Conservation (phyloP, 2,797 vertebrate genomes). For the Brachyrhaphis roseni region DNA sequence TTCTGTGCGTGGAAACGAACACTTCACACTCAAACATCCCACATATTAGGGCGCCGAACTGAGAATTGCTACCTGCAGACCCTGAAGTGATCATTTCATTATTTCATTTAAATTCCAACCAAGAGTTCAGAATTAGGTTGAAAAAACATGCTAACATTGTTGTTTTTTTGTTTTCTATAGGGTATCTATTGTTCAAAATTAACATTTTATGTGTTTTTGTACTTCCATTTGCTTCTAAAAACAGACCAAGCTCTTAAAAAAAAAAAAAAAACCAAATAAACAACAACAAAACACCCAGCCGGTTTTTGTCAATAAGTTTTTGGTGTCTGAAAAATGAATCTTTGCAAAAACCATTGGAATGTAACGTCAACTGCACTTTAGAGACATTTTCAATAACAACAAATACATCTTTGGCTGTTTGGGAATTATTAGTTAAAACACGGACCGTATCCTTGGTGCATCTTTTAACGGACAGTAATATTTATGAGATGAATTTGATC, state of each 20-base stretch:
- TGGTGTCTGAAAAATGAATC: no score
- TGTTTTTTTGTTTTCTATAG: neutral
- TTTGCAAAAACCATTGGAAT: no score
- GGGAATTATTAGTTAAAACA: neutral
- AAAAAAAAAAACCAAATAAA: no score
- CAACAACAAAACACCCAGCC: no score
- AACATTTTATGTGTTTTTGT: no score
- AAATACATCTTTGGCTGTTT: neutral
- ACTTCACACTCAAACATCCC: constrained; percentile 5
- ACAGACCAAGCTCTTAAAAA: no score
- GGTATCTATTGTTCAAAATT: no score
- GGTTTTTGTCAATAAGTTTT: no score
- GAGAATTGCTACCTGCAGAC: neutral
- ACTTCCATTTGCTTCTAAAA: no score
- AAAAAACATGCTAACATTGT: neutral
- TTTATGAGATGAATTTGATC: neutral
- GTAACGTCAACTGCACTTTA: no score
- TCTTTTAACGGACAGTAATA: neutral
- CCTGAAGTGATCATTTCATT: neutral
- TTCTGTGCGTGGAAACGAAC: neutral
- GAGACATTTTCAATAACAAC: neutral
- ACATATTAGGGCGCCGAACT: neutral
- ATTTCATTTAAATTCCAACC: neutral
- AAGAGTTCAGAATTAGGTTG: neutral
- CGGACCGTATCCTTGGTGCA: neutral